These are phyloP conservation scores for Apolygus lucorum DNA, from an alignment of 1,140 invertebrate species.

Conservation along the genomic window DNA sequence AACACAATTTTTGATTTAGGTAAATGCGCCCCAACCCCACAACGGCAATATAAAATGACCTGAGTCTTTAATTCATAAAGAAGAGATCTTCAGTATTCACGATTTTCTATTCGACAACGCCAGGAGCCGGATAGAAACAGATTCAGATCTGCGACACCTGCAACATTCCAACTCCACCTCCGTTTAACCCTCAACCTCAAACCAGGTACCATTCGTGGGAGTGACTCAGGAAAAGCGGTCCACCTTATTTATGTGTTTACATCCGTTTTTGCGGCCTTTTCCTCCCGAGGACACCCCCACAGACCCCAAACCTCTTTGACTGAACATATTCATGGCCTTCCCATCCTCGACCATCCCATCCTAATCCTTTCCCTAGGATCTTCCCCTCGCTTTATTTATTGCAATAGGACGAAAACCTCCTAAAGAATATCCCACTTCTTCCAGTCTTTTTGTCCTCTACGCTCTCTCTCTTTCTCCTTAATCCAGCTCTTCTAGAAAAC, in stretches of 20 bases:
- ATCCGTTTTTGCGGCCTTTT: conserved; percentile 12
- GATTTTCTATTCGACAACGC: too few relatives aligned
- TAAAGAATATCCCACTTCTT: not conserved
- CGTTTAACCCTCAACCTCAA: too few relatives aligned
- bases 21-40: too few relatives aligned
- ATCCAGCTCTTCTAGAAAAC: not conserved
- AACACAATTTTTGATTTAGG: too few relatives aligned
- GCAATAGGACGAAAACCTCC: not conserved
- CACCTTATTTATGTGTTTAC: conserved; percentile 16
- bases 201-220: too few relatives aligned
- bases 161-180: too few relatives aligned
- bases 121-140: too few relatives aligned
- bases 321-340: conserved; percentile 11
- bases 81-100: too few relatives aligned
- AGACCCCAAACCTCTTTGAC: not conserved
- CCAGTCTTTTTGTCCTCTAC: not conserved
- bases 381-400: conserved; percentile 6
- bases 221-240: not conserved
- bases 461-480: not conserved
- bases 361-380: conserved; percentile 1
- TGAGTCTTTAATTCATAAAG: too few relatives aligned
- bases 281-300: not conserved
- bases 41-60: too few relatives aligned
- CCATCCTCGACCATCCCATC: not conserved
- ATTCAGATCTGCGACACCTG: too few relatives aligned